Evolutionary conservation across 2,797 vertebrate genomes (phyloP), one percentile per base, ranked within the genome.

Genomic region (Eulemur coronatus): DNA sequence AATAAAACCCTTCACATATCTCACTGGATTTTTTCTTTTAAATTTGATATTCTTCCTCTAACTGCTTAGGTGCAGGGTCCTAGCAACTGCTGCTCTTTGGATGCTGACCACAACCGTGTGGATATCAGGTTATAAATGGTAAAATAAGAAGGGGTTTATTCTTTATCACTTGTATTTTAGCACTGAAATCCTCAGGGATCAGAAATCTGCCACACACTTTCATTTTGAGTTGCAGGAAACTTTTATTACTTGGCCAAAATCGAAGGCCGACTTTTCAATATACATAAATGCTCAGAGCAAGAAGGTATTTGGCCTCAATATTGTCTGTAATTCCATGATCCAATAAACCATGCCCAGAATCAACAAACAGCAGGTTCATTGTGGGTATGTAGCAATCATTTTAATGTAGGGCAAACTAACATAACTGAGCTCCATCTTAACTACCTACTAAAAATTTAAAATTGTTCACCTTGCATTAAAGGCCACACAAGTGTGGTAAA

Each of bases 151-250:
- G 52, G 82, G 17, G 52, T 87, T 89, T 93, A 38, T 2, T 41
- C 43, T 81, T 46, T 0, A 20, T 14, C 35, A 48, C 59, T 84
- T 87, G 57, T 14, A 92, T 95, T 97, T 95, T 76, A 96, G 84
- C 67, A 84, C 72, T 80, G 46, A 20, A 94, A 46, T 12, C 9
- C 59, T 96, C 26, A 48, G 30, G 41, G 82, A 97, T 48, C 41
- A 94, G 88, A 96, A 91, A 92, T 41, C n/a, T 84, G 50, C 59
- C 97, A 63, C 76, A 94, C 15, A 90, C 4, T 96, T 92, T 63
- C 17, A 81, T 87, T 97, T 78, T 94, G 96, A 55, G 46, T 94
- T 84, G 81, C 72, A 84, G 35, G 87, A 46, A 97, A 78, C 43
- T 95, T 95, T 91, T 93, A 92, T 46, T 67, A 55, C n/a, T 76